Evolutionary conservation across 2,888 invertebrate species (phyloP), one percentile per base, ranked within the genome.

Genomic region (Zhuqinia jingwanae): DNA sequence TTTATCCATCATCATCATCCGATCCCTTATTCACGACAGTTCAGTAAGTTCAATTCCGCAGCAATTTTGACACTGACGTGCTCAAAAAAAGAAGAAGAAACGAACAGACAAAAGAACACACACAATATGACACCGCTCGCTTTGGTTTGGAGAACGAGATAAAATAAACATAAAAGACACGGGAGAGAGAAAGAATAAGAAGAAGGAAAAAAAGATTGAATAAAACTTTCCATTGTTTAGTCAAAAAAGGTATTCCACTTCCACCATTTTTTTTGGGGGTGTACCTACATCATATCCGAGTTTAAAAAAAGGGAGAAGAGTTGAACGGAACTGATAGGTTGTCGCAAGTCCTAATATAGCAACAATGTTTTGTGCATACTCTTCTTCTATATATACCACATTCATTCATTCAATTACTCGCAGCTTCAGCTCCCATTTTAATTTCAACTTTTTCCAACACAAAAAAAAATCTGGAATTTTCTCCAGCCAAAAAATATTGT

Each of bases 1-100:
- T 65, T 65, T n/a, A n/a, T n/a, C n/a, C n/a, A n/a, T 65, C 65
- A 20, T 36, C n/a, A n/a, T 63, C 50, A 10, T 27, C 63, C 63
- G 15, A 25, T 20, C 30, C 58, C n/a, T n/a, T n/a, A n/a, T n/a
- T 27, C 30, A 3, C 8, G 3, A 15, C 13, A 36, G 36, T 36
- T 36, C 36, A 36, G 8, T 36, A n/a, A n/a, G n/a, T 36, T 36
- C 36, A 36, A 36, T 36, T 36, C 36, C 3, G 8, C 36, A 60
- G 27, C 27, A 30, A 30, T 60, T 60, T 60, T 60, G 60, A 60
- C 60, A 30, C 2, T 27, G 27, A 60, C 60, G 30, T 30, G 60
- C 53, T 5, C 53, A 53, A 15, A 53, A 2, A 36, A 36, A 36
- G 8, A 8, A 8, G 36, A 36, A 36, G 5, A 36, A 8, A 36